Base-by-base conservation (phyloP, 2,888 invertebrate genomes). In the Tachina fera region DNA sequence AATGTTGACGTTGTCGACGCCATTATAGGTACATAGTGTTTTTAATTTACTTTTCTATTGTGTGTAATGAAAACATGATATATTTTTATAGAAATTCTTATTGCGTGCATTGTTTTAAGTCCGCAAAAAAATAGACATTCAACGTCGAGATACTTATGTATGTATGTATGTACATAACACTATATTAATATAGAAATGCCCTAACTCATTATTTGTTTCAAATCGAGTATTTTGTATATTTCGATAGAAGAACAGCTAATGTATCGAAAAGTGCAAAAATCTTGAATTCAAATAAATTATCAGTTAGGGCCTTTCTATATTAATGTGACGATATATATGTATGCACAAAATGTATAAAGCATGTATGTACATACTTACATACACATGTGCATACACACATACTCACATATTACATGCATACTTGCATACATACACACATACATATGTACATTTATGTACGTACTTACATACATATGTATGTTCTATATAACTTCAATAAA, bases 91-190 rank as follows among this genome's bases (percentile, higher is more conserved):
- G 14, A 63, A 49, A 49, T 63, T 68, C 68, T 75, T 67, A 53
- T 87, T 83, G 87, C 72, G 70, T 82, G 72, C 78, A 49, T 84
- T 85, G 78, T 75, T 84, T 84, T 83, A 87, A 81, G 83, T 85
- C 88, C 87, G 87, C 87, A 87, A 70, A 81, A 74, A 80, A 78
- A 74, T 82, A 82, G 70, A 49, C 53, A 77, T 31, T 68, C 31
- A 85, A 82, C 60, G 70, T 83, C 80, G 71, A 84, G 47, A 61
- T 75, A n/a, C n/a, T n/a, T n/a, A n/a, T n/a, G n/a, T n/a, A n/a
- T n/a, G n/a, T n/a, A n/a, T n/a, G n/a, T n/a, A n/a, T n/a, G n/a
- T n/a, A 75, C 63, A 19, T 11, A 68, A 68, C 56, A 6, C 31
- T 31, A 31, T 0, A 0, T 31, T 31, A 31, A 31, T 6, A 31